Evolutionary conservation across 2,113 vertebrate species (phyloP).

Genomic region (Corythornis vintsioides): DNA sequence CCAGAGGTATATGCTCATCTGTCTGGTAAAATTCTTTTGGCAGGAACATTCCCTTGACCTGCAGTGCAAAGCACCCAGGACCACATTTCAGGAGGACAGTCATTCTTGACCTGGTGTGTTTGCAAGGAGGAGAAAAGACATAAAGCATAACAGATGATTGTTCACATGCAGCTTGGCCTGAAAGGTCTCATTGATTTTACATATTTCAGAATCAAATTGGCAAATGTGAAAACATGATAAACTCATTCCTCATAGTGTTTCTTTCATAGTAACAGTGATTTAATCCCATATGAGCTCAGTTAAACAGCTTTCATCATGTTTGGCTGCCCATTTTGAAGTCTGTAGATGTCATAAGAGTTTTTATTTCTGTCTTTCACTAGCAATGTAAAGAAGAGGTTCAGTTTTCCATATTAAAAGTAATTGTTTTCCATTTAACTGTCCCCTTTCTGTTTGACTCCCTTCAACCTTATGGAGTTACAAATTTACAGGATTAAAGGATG

Average conservation of each 20-base stretch:
- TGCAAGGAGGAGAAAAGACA: background rate
- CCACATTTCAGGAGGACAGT: background rate
- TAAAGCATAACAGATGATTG: constrained; percentile 34
- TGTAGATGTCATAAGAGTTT: background rate
- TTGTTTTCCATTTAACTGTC: background rate
- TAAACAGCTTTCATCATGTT: constrained; percentile 49
- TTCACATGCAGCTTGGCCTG: constrained; percentile 41
- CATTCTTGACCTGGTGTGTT: background rate
- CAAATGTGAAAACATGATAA: constrained; percentile 60
- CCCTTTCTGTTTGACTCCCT: background rate
- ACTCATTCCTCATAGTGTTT: constrained; percentile 13
- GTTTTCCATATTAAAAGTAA: background rate
- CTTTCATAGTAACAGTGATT: constrained; percentile 31
- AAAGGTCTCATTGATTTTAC: constrained; percentile 47
- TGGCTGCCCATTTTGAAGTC: background rate
- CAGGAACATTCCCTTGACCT: background rate
- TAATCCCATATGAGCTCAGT: constrained; percentile 53
- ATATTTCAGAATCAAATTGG: constrained; percentile 47
- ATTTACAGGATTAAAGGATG: background rate
- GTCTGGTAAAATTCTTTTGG: constrained; percentile 31
- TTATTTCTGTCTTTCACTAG: constrained; percentile 22
- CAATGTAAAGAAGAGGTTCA: background rate
- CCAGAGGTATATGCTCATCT: constrained; percentile 41
- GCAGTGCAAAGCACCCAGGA: background rate
- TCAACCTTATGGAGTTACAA: background rate